Base-by-base conservation (phyloP, 2,113 vertebrate genomes). In the Cynoglossus semilaevis region DNA sequence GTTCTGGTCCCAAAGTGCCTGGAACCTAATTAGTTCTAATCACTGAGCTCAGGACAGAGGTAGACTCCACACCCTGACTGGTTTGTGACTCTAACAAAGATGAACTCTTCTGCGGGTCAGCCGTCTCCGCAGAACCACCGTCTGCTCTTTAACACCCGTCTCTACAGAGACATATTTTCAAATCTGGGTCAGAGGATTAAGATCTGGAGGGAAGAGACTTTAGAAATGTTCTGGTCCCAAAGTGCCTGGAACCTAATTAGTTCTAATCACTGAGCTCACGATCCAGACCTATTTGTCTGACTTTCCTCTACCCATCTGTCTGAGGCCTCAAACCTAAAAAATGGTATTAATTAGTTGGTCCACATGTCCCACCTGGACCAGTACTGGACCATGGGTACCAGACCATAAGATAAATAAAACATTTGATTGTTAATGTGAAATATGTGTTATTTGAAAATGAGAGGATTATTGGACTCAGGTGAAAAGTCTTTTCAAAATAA, bases 141-240 rank as follows among this genome's bases (percentile, higher is more conserved):
- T 29, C 22, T 29, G 22, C 22, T 29, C 22, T 47, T 51, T 55
- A 68, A 50, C 48, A 55, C 74, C 68, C 37, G 72, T 51, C 64
- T 74, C 67, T 77, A n/a, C 17, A 2, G 15, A 66, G 63, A 48
- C 16, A 36, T 52, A 7, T 29, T 36, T 14, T 19, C 0, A 51
- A 57, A 73, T 82, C 69, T 76, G 61, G 75, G 65, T 78, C 71
- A 75, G 0, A 17, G 70, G 72, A 78, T 74, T 70, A 70, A 50
- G 61, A 73, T 73, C 64, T 53, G 43, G 0, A 13, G 34, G 34
- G 43, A 36, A 59, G 50, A 1, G 29, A 47, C 53, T 67, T 73
- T 10, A 67, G 48, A 58, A 64, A 60, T 8, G 9, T 63, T 15
- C 37, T 66, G 57, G 36, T 47, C 38, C 17, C 15, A 0, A 36